phyloP scores from a whole-genome alignment of 2,113 vertebrate genomes.

The Gallinago undulata region DNA sequence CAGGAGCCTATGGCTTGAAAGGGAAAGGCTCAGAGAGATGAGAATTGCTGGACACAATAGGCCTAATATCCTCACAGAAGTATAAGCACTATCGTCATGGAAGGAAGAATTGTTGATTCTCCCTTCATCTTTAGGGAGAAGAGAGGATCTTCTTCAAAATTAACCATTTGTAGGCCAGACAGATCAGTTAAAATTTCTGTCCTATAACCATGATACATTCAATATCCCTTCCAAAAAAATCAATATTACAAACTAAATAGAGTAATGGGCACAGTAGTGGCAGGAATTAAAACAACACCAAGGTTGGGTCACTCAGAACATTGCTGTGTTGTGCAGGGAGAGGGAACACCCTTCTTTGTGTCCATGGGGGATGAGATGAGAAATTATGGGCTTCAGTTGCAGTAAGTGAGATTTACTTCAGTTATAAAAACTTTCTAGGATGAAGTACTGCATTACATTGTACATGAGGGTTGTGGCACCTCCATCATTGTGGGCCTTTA shows the following conservation, averaged over 20 bases:
- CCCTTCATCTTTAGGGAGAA: neutral
- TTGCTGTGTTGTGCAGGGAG: neutral
- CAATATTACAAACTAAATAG: neutral
- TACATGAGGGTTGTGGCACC: neutral
- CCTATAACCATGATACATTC: neutral
- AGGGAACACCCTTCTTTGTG: neutral
- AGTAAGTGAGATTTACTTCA: neutral
- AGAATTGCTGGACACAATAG: neutral
- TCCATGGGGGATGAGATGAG: neutral
- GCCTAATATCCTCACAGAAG: neutral
- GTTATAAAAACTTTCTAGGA: neutral
- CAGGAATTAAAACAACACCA: accelerated
- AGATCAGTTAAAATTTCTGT: neutral
- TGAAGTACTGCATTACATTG: neutral
- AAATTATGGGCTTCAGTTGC: neutral
- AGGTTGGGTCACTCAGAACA: neutral
- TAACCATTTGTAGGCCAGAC: neutral
- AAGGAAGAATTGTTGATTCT: neutral
- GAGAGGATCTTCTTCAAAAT: neutral
- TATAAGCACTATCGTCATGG: neutral
- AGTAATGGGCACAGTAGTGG: accelerated
- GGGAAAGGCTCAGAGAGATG: neutral
- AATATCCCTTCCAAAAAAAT: neutral
- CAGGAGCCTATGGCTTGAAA: neutral
- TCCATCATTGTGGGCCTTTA: neutral